Percentiles rank a stretch among this genome's conserved stretches.
Evolutionary conservation across 2,797 vertebrate species (phyloP).

Genomic region (Galagoides demidoff): DNA sequence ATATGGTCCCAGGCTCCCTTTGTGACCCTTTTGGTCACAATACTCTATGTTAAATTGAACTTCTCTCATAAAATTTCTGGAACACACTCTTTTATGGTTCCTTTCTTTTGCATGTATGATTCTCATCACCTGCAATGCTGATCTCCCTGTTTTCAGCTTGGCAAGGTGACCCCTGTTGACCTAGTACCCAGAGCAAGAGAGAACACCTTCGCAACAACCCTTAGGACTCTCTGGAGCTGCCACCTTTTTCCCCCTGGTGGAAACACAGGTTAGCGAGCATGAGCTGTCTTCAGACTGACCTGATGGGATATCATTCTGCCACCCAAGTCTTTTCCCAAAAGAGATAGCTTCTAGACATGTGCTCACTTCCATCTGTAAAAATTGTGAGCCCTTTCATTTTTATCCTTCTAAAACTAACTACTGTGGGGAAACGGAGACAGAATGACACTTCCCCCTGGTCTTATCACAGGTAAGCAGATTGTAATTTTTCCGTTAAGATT

Average conservation of each 20-base stretch:
- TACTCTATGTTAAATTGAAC: background rate
- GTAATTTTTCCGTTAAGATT: constrained; percentile 53
- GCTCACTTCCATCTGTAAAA: background rate
- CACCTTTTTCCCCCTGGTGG: background rate
- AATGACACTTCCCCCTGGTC: constrained; percentile 38
- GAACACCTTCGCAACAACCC: background rate
- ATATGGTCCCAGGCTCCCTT: background rate
- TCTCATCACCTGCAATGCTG: background rate
- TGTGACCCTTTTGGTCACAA: background rate
- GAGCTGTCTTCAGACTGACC: background rate
- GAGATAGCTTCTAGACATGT: background rate
- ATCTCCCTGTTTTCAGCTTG: background rate
- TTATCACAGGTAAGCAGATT: background rate
- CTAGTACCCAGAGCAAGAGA: background rate
- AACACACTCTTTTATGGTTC: background rate
- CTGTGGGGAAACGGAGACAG: background rate
- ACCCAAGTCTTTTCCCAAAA: background rate
- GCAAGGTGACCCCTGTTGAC: background rate
- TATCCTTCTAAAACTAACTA: background rate
- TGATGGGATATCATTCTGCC: background rate
- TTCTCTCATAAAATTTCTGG: background rate
- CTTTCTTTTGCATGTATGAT: background rate
- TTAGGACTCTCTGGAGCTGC: background rate
- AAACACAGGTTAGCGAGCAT: background rate
- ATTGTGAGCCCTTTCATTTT: background rate